Evolutionary conservation across 1,140 invertebrate species (phyloP).

Genomic region (Vanessa atalanta): DNA sequence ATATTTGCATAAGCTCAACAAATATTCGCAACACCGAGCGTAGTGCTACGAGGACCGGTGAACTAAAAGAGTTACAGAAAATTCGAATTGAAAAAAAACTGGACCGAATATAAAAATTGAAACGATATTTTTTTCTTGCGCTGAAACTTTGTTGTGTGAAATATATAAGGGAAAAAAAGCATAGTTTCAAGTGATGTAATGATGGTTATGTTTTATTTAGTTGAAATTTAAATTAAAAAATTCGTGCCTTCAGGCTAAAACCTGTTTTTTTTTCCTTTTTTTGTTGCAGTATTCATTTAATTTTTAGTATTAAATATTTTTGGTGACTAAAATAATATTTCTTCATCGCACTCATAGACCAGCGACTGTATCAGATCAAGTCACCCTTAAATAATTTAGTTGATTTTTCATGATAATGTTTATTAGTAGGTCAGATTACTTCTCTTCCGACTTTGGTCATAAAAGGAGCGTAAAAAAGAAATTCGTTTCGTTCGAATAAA

Average conservation of each 20-base stretch:
- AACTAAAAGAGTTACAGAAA: neutral
- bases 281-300: too few species aligned
- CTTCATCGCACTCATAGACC: too few species aligned
- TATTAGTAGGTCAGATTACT: conserved; percentile 2
- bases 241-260: too few species aligned
- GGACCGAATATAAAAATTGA: neutral
- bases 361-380: too few species aligned
- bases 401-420: too few species aligned
- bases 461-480: neutral
- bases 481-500: conserved; percentile 3
- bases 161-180: neutral
- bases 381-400: too few species aligned
- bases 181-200: neutral
- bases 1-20: conserved; percentile 14
- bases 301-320: too few species aligned
- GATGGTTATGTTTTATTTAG: too few species aligned
- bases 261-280: too few species aligned
- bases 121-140: neutral
- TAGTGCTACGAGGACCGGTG: neutral
- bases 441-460: neutral
- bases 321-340: too few species aligned
- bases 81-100: conserved; percentile 5
- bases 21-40: conserved; percentile 5
- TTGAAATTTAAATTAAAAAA: too few species aligned
- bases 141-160: neutral